Base-by-base conservation (phyloP, 1,140 invertebrate species). In the Campodea augens region DNA sequence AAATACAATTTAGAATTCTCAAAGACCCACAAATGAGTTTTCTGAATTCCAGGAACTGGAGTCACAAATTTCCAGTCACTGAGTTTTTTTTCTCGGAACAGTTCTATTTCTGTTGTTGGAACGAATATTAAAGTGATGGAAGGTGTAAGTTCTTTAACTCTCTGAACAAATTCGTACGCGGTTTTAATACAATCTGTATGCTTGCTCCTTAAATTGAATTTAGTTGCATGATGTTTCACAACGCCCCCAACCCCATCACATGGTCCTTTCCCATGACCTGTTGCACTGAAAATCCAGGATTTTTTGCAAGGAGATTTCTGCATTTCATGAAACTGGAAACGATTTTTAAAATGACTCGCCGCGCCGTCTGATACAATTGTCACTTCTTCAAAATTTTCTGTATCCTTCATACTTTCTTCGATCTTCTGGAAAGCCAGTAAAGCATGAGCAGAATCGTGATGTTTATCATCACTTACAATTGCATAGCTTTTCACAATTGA, bases 221-320 rank as follows among this genome's bases (percentile, higher is more conserved):
- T n/a, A 18, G 36, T 37, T 18, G 36, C 36, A 37, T 18, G 20
- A 37, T 37, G 13, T 20, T 27, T 44, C 29, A 44, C 23, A 44
- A n/a, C 2, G 22, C 18, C 23, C 23, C 3, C 5, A 24, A 44
- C 36, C 15, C 42, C 36, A 37, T 37, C 36, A 37, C 36, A 37
- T 10, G 36, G 36, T 37, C 36, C 36, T 37, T 37, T 37, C 10
- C 36, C 36, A 37, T 37, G 36, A 18, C 36, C 36, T 18, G 36
- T 19, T 37, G 36, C 36, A n/a, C n/a, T 37, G 36, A 37, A 10
- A 37, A 37, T n/a, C 36, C 36, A 37, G 15, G 15, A 19, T 37
- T 37, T 37, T 37, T 37, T 37, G 20, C 20, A 37, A n/a, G 36
- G 20, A 19, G 15, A 19, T 18, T 37, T 37, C 20, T 37, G 15